phyloP scores from a whole-genome alignment of 53 echinoderm and acorn worm genomes.

The Crossaster papposus region DNA sequence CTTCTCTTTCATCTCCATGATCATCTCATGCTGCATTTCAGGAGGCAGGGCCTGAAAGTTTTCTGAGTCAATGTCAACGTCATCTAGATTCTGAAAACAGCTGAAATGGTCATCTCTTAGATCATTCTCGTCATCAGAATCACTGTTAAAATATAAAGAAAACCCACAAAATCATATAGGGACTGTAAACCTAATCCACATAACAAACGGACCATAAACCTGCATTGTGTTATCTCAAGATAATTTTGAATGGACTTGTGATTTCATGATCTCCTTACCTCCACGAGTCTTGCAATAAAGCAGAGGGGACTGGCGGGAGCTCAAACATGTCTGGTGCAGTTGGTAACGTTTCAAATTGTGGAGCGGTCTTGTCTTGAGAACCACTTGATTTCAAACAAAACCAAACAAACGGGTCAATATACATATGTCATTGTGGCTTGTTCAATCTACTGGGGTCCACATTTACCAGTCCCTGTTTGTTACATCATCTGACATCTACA shows the following conservation, averaged over 20 bases:
- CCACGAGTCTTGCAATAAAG: slow-evolving; percentile 49
- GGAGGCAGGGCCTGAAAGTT: slow-evolving; percentile 73
- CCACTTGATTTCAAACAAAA: slow-evolving; percentile 22
- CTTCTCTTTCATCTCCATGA: slow-evolving; percentile 76
- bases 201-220: too few relatives aligned
- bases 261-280: slow-evolving; percentile 22
- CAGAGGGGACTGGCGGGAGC: slow-evolving; percentile 68
- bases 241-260: too few relatives aligned
- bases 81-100: slow-evolving; percentile 63
- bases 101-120: slow-evolving; percentile 40
- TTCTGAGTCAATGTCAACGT: slow-evolving; percentile 79
- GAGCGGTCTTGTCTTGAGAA: slow-evolving; percentile 29
- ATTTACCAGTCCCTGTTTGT: too few relatives aligned
- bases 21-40: slow-evolving; percentile 92
- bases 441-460: too few relatives aligned
- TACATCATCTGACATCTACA: too few relatives aligned
- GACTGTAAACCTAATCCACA: too few relatives aligned
- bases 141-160: slow-evolving; percentile 28
- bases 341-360: slow-evolving; percentile 53
- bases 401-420: not conserved
- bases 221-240: too few relatives aligned
- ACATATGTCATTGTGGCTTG: too few relatives aligned
- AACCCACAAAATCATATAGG: too few relatives aligned
- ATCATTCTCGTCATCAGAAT: slow-evolving; percentile 57
- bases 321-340: slow-evolving; percentile 76